Evolutionary conservation across 2,113 vertebrate species (phyloP), one percentile per base, ranked within the genome.

Genomic region (Macaca nemestrina): DNA sequence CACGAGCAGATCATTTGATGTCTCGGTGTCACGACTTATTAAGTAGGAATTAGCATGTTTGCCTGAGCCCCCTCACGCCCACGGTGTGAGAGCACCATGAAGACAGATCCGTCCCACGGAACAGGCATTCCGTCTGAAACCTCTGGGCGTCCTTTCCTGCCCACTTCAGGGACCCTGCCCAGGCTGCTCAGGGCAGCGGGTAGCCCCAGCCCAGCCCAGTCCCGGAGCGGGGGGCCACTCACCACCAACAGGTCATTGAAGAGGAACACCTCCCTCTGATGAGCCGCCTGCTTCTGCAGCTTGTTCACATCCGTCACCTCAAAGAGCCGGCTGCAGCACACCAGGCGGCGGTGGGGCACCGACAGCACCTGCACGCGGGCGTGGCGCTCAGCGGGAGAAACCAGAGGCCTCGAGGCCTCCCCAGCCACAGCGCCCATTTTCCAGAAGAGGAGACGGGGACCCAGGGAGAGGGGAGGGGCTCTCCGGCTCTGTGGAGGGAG

Each of bases 191-290:
- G 61, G 27, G 61, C 61, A 12, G 61, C 61, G 2, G 61, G 61
- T 27, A 30, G 61, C 12, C 27, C 27, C 61, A 27, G 3, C 43
- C 3, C 11, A 30, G 59, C 32, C 79, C 30, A 0, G 35, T 12
- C n/a, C 57, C 12, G 0, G 45, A 40, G 20, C 38, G 6, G 17
- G 17, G 1, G 3, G 11, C 5, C 82, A 48, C 95, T 96, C 98
- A 99, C 99, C 99, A 99, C 98, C 91, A 99, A 99, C 96, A 99
- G 98, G 98, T 99, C 99, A 35, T 99, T 99, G 98, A 99, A 99
- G 96, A 99, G 99, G 98, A 99, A 99, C 88, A 99, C 99, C 97
- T 99, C 99, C 97, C 99, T 99, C 98, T 99, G 99, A 96, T 99
- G 99, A 23, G 99, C 99, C 0, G 99, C 99, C 98, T 99, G 99